Base-by-base conservation (phyloP, 1,140 invertebrate species). In the Euura saliciscinereae region DNA sequence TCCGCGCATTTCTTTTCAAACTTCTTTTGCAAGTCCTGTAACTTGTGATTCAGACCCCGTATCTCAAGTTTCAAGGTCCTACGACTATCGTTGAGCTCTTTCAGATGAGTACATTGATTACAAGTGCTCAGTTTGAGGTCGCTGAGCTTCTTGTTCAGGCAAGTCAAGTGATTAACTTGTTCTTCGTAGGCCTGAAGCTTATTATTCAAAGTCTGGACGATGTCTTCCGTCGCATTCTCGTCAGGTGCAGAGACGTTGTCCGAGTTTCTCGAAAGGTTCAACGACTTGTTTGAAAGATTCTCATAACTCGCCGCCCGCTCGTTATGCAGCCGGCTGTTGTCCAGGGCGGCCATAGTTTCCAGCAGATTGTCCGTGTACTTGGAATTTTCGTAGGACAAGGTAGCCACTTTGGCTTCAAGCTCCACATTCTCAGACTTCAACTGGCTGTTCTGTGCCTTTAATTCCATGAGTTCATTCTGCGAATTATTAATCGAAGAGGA, bases 41-140 rank as follows among this genome's bases (percentile, higher is more conserved):
- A 43, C 66, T 80, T 83, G 1, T 76, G 70, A 69, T 73, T 81
- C 4, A 83, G n/a, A 44, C 6, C 42, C 64, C 83, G 82, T 1
- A 81, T 66, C n/a, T 85, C 78, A 2, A 78, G 28, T 28, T 84
- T 85, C 2, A 82, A n/a, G 1, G 70, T 44, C 45, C 79, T 78
- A 42, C 75, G 72, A 13, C 65, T 78, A 44, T 83, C 76, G 2
- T 73, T 80, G 7, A 83, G 45, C 51, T 82, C 80, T 6, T 76
- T 77, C 4, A 82, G 44, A 44, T 85, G 78, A 0, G 11, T 13
- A 5, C 83, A 85, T 6, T 82, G 73, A 51, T 42, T 76, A 43
- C 84, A 84, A 5, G 76, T 69, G 5, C 69, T 75, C 6, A 81
- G 68, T 71, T 83, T 84, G 7, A 82, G 43, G 3, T 82, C 78